Base-by-base conservation (phyloP, 2,797 vertebrate species). In the Ficedula albicollis region DNA sequence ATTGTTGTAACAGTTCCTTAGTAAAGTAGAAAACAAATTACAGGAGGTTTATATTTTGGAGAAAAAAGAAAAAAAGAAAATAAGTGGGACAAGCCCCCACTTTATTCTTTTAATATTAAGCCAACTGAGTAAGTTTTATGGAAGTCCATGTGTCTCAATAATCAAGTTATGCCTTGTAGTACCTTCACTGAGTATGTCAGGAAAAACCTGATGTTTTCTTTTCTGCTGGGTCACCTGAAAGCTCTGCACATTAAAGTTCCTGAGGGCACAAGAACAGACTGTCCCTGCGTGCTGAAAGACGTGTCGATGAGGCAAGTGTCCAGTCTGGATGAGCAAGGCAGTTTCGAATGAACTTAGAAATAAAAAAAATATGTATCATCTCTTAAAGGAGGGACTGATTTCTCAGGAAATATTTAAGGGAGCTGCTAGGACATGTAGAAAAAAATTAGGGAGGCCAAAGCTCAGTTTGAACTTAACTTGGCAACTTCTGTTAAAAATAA, bases 161-260 rank as follows among this genome's bases (percentile, higher is more conserved):
- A 46, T 52, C 10, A 91, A 78, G 56, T 88, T 63, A 84, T 88
- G 81, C 34, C 46, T 77, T 58, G 58, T 64, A 93, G 25, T 14
- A 52, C 89, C 52, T 87, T 92, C 74, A 58, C 12, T 75, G 58
- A 88, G 34, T 29, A 18, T 63, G 29, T 85, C 34, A 77, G 83
- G n/a, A 41, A 88, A 86, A 94, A 58, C 15, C 44, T 59, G 29
- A 29, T 74, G 36, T 75, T 96, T 88, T 43, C 27, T 74, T 74
- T 96, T 91, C 86, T 86, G 58, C 41, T 93, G 67, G 69, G 68
- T 95, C 87, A 94, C 39, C 62, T 75, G 41, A 74, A 95, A 87
- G 15, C 54, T 91, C 77, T 87, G 11, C 64, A 54, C 52, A 75
- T 82, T 92, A 95, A 96, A 83, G 2, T n/a, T n/a, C n/a, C n/a